Evolutionary conservation across 2,797 vertebrate genomes (phyloP), one percentile per base, ranked within the genome.

Genomic region (Eleutherodactylus coqui): DNA sequence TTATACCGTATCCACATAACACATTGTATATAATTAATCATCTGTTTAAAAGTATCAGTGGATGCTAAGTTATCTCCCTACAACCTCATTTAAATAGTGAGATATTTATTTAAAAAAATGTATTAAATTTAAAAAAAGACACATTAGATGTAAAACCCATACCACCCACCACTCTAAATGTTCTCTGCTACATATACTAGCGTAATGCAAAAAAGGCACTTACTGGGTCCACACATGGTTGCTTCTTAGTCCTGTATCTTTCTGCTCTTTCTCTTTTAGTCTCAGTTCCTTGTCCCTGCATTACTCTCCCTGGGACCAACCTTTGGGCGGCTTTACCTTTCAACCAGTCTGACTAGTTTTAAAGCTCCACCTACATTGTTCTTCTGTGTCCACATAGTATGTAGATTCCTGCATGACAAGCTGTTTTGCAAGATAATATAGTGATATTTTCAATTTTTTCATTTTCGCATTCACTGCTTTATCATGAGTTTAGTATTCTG

Each of bases 181-280:
- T 47, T 6, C 38, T 69, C 1, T 29, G 34, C 16, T 64, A n/a
- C 3, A 41, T n/a, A 53, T 51, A 58, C n/a, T 6, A 21, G 17
- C 75, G 64, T 47, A 14, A 9, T 10, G 1, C 2, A 51, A 78
- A 47, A 34, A 60, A 38, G 19, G 38, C 11, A 87, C 86, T 87
- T 87, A 87, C 86, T 87, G 32, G 75, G 75, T 60, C 86, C 86
- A 55, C 86, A 87, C 86, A 87, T 87, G 81, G 14, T 47, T 43
- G 11, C 62, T 69, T 32, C 38, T 21, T 16, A 43, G 69, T 83
- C 29, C 3, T 79, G 41, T 62, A 27, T 14, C 17, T 49, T 82
- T 53, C 53, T 49, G 24, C 5, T 53, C 69, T 53, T 43, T 64
- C 49, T 60, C 60, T 16, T 55, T 41, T 5, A 11, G 55, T 77